Conservation (phyloP, 1,140 invertebrate species). For the Drosophila oshimai region DNA sequence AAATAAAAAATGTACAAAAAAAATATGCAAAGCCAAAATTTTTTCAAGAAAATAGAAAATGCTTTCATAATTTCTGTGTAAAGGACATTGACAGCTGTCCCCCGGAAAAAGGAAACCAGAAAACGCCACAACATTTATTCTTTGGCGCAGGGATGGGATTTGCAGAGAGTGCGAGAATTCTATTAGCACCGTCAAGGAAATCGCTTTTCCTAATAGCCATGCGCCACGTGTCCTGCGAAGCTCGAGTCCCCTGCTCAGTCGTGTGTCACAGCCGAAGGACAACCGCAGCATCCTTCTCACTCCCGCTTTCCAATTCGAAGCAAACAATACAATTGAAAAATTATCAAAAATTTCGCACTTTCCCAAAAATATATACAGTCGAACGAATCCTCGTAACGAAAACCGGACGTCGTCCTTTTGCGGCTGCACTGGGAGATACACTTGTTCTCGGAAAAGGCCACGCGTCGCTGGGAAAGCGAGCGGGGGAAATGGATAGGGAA, state of each 20-base stretch:
- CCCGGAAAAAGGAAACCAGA: conserved; percentile 21
- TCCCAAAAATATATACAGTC: background rate
- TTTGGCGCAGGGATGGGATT: background rate
- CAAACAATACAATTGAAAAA: conserved; percentile 79
- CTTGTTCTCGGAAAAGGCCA: conserved; percentile 58
- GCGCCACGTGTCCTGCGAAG: conserved; percentile 55
- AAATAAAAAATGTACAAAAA: background rate
- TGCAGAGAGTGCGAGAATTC: conserved; percentile 40
- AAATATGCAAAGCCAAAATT: background rate
- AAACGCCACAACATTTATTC: conserved; percentile 53
- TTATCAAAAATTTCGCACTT: conserved; percentile 80
- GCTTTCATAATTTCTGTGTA: background rate
- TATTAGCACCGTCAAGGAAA: conserved; percentile 74
- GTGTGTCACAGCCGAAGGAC: conserved; percentile 64
- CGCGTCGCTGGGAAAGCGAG: conserved; percentile 25
- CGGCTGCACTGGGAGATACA: conserved; percentile 56
- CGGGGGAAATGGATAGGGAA: background rate
- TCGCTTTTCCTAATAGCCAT: conserved; percentile 67
- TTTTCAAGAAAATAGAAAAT: background rate
- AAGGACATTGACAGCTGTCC: conserved; percentile 35
- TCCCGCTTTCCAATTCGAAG: conserved; percentile 11
- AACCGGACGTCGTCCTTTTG: conserved; percentile 53
- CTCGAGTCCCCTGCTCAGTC: conserved; percentile 50
- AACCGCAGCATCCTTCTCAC: conserved; percentile 55
- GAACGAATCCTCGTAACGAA: conserved; percentile 39